Base-by-base conservation (phyloP, 2,113 vertebrate genomes). In the Columba janthina region DNA sequence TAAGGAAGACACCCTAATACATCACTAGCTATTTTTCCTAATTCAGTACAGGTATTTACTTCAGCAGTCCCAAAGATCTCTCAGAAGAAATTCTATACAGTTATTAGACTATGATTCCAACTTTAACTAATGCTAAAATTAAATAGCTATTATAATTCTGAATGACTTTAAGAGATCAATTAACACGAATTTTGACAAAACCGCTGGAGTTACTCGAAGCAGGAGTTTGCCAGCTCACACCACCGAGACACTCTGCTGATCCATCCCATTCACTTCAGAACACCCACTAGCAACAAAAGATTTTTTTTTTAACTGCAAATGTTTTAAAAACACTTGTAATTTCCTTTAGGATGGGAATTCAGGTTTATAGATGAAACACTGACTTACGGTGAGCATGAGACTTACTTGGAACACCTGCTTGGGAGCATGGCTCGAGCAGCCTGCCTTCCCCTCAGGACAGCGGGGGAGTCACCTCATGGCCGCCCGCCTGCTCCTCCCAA, bases 381-480 rank as follows among this genome's bases (percentile, higher is more conserved):
- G 66, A 32, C 10, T 67, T 76, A 40, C 0, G 1, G 28, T 20
- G n/a, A 83, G 24, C 32, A 44, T 15, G 34, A 50, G 11, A 83
- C 60, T 25, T 28, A 66, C 46, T 48, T 56, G 34, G 21, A 74
- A 88, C 70, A 53, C 28, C 4, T 16, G 66, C 32, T 32, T 10
- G 26, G 2, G 15, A 44, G 24, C 18, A 56, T 0, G 0, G 44
- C 44, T 46, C n/a, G 19, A n/a, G 50, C 31, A 61, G 17, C 29
- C 25, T 28, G 17, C 29, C 25, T 31, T 74, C 25, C n/a, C 24
- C 31, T 54, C 8, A 15, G n/a, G 3, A 6, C 0, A 4, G 36
- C 3, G 3, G 31, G 32, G 21, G 22, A 81, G 46, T 62, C 21
- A 5, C 14, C 44, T 31, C 62, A n/a, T 0, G 4, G 25, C 32